These are phyloP conservation scores for Lates calcarifer DNA, from an alignment of 2,113 vertebrate genomes.

Conservation along the genomic window DNA sequence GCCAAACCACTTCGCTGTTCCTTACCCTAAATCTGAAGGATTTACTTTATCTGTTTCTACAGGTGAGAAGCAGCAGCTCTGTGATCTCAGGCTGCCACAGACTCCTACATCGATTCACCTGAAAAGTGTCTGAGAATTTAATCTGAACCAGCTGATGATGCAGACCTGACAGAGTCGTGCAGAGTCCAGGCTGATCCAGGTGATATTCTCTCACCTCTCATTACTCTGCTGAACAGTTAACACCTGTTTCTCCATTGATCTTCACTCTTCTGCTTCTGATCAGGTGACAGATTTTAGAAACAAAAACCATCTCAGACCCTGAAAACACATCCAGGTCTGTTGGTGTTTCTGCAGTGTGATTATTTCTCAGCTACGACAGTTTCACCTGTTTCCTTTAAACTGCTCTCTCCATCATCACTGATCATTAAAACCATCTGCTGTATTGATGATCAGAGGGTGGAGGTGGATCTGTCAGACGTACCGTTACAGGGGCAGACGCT, in stretches of 20 bases:
- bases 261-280: no score
- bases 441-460: no score
- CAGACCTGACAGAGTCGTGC: no score
- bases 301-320: no score
- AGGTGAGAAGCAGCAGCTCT: neutral
- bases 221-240: no score
- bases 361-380: neutral
- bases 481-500: conserved; percentile 93
- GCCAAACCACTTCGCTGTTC: no score
- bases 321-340: neutral
- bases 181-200: no score
- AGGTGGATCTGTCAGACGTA: no score
- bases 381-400: neutral
- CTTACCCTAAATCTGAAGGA: neutral
- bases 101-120: neutral
- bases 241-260: no score
- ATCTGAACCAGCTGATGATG: neutral
- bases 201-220: no score
- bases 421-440: neutral
- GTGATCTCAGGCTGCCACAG: neutral
- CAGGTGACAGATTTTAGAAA: no score
- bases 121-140: neutral
- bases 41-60: neutral
- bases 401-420: neutral
- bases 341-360: neutral